Evolutionary conservation across 1,140 invertebrate species (phyloP).

Genomic region (Dendrolimus kikuchii): DNA sequence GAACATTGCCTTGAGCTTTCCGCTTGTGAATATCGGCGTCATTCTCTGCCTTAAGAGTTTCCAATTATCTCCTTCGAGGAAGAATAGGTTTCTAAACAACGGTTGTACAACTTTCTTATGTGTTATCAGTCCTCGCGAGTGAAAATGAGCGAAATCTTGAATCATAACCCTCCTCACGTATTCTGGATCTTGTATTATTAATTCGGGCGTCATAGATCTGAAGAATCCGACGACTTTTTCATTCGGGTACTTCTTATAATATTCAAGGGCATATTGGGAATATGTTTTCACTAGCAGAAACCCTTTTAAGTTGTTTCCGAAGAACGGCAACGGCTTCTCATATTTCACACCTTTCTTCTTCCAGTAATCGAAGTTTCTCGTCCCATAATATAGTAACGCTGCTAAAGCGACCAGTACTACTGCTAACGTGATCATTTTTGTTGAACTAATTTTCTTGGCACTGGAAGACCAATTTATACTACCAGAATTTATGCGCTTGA

Average conservation of each 20-base stretch:
- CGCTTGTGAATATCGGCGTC: slow-evolving; percentile 73
- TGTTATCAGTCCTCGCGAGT: slow-evolving; percentile 23
- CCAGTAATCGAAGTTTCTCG: slow-evolving; percentile 57
- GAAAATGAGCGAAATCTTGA: slow-evolving; percentile 73
- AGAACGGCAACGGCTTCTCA: slow-evolving; percentile 37
- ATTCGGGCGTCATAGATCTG: slow-evolving; percentile 42
- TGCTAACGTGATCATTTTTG: slow-evolving; percentile 15
- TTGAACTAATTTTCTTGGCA: too few species aligned
- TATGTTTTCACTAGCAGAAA: slow-evolving; percentile 23
- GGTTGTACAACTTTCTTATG: slow-evolving; percentile 38
- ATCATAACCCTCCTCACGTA: slow-evolving; percentile 71
- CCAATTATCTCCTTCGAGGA: slow-evolving; percentile 66
- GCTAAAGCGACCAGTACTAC: slow-evolving; percentile 12
- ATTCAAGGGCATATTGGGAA: slow-evolving; percentile 23
- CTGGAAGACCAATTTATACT: too few species aligned
- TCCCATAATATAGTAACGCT: slow-evolving; percentile 31
- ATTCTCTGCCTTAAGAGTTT: slow-evolving; percentile 69
- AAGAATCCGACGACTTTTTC: slow-evolving; percentile 36
- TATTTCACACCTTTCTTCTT: slow-evolving; percentile 49
- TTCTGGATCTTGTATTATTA: slow-evolving; percentile 72
- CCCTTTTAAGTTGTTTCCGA: slow-evolving; percentile 39
- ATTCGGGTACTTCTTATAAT: slow-evolving; percentile 31
- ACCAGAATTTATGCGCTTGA: too few species aligned
- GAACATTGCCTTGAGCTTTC: slow-evolving; percentile 74
- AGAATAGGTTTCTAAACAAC: slow-evolving; percentile 35